phyloP scores from a whole-genome alignment of 2,113 vertebrate genomes.

The Castor canadensis region DNA sequence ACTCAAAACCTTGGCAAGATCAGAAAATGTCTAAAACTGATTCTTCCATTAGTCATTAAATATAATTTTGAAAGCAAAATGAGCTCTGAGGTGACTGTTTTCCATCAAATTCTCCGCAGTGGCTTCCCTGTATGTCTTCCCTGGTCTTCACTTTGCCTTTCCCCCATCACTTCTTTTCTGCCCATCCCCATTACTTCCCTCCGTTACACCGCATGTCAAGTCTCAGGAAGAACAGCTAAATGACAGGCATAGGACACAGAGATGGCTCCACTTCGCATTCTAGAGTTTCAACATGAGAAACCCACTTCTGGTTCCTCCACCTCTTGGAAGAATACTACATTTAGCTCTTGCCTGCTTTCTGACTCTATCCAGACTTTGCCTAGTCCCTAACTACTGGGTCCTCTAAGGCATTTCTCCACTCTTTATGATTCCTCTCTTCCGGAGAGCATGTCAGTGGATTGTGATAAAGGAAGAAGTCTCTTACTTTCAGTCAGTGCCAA shows the following conservation, averaged over 20 bases:
- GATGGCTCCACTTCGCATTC: background rate
- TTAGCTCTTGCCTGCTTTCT: background rate
- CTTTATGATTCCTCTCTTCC: background rate
- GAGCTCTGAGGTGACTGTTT: background rate
- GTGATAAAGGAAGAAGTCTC: background rate
- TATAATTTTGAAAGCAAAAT: constrained; percentile 8
- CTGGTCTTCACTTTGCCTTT: background rate
- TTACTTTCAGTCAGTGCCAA: background rate
- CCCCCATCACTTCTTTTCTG: background rate
- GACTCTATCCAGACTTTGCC: background rate
- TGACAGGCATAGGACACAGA: background rate
- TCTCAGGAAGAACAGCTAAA: background rate
- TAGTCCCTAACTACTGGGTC: background rate
- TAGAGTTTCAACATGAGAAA: background rate
- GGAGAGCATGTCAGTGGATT: background rate
- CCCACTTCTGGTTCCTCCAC: background rate
- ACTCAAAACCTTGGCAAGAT: background rate
- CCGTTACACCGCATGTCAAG: background rate
- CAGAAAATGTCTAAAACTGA: constrained; percentile 23
- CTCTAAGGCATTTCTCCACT: background rate
- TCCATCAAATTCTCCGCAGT: background rate
- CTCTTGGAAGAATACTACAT: background rate
- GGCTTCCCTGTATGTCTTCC: background rate
- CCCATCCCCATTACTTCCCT: background rate
- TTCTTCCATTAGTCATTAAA: background rate